These are phyloP conservation scores for Pseudochromis fuscus DNA, from an alignment of 2,797 vertebrate genomes.

Conservation along the genomic window DNA sequence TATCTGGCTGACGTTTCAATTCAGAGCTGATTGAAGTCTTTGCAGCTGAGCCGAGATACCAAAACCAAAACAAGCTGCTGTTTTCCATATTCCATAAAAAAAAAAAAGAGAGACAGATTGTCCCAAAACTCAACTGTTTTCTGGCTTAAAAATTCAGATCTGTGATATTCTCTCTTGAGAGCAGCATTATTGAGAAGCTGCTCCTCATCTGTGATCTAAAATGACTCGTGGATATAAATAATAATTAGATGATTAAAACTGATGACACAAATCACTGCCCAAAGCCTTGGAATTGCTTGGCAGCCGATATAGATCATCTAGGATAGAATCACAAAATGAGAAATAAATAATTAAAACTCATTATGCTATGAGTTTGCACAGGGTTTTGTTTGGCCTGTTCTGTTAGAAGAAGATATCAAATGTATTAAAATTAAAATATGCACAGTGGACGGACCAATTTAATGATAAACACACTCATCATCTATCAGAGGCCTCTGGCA, in stretches of 20 bases:
- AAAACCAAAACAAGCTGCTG: slow-evolving; percentile 19
- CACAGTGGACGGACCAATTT: slow-evolving; percentile 8
- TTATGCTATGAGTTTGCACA: slow-evolving; percentile 14
- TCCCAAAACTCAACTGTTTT: not conserved
- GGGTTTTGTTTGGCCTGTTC: slow-evolving; percentile 13
- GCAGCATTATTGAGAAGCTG: not conserved
- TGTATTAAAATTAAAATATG: slow-evolving; percentile 9
- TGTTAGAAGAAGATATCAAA: slow-evolving; percentile 6
- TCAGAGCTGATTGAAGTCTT: slow-evolving; percentile 5
- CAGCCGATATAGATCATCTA: slow-evolving; percentile 14
- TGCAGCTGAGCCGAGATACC: slow-evolving; percentile 15
- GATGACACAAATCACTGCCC: slow-evolving; percentile 14
- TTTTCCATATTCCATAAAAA: not conserved
- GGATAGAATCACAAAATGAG: slow-evolving; percentile 30
- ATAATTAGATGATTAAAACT: slow-evolving; percentile 35
- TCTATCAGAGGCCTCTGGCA: slow-evolving; percentile 33
- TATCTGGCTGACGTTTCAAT: slow-evolving; percentile 23
- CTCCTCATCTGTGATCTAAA: slow-evolving; percentile 11
- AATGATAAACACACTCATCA: slow-evolving; percentile 1
- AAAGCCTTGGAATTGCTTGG: slow-evolving; percentile 1
- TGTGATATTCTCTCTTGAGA: not conserved
- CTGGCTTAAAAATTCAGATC: not conserved
- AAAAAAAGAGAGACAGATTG: not conserved
- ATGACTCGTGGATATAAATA: slow-evolving; percentile 24
- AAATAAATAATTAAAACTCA: slow-evolving; percentile 40